Evolutionary conservation across 2,888 invertebrate species (phyloP), one percentile per base, ranked within the genome.

Genomic region (Blera fallax): DNA sequence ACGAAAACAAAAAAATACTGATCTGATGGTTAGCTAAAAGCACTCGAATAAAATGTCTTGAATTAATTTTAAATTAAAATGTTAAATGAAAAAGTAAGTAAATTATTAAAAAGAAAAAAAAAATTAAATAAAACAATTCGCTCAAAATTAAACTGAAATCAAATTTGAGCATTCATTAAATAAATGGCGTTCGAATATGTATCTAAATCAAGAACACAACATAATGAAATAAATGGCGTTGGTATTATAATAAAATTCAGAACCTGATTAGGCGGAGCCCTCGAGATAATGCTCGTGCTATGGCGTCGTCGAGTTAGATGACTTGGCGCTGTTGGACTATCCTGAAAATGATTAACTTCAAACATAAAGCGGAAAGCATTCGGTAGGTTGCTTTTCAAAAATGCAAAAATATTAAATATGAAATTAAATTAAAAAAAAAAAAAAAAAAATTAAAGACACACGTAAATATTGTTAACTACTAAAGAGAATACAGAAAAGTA

Each of bases 221-320:
- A 16, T 27, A n/a, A 62, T 50, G 21, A 62, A n/a, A 64, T 32
- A 48, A 50, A 69, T 62, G 54, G 64, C 27, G 40, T 40, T 40
- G 60, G 40, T 48, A 78, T 65, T n/a, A 64, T 78, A 85, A 77
- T 87, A 88, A 88, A 88, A 87, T 88, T 90, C 89, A 90, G 90
- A 91, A 92, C 92, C 92, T 92, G 92, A 90, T 92, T 92, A 90
- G 92, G 90, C 88, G 91, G 90, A 88, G 92, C 91, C 90, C 92
- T 92, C 89, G 92, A 91, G 89, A 92, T 91, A 89, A 91, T 92
- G 90, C 92, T 92, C 91, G 95, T 95, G 93, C 95, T 95, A 94
- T 96, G 95, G 89, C 95, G 94, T 91, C 95, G 94, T 92, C 94
- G 94, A 89, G 95, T 95, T 92, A 95, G 94, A 92, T 94, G 94